These are phyloP conservation scores for Ariopsis seemanni DNA, from an alignment of 2,113 vertebrate species.

Conservation along the genomic window DNA sequence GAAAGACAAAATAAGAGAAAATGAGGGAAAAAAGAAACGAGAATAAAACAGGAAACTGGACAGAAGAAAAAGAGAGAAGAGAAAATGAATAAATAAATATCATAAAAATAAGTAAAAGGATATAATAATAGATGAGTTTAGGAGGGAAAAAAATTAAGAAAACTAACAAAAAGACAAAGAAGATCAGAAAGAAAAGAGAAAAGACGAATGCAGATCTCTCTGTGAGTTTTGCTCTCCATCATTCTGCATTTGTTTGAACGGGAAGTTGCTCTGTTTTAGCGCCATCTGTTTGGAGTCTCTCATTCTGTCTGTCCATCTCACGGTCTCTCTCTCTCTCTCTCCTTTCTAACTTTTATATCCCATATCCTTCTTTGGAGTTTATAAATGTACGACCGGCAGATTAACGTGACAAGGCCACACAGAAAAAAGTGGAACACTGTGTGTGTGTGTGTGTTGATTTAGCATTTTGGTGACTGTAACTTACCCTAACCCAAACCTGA, in stretches of 20 bases:
- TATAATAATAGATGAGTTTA: neutral
- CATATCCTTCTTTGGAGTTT: neutral
- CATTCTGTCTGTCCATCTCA: neutral
- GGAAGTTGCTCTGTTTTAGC: constrained; percentile 58
- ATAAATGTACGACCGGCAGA: neutral
- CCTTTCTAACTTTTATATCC: neutral
- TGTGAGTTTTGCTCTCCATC: constrained; percentile 58
- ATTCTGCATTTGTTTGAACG: constrained; percentile 68
- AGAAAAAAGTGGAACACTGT: neutral
- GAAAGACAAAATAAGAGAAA: too few relatives aligned
- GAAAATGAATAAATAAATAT: too few relatives aligned
- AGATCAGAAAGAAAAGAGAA: neutral
- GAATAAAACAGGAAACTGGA: too few relatives aligned
- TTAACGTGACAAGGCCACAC: neutral
- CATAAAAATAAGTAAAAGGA: too few relatives aligned
- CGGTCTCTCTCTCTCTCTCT: neutral
- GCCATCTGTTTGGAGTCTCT: constrained; percentile 7
- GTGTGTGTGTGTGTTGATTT: neutral
- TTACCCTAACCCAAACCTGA: neutral
- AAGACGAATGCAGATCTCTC: neutral
- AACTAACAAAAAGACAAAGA: neutral
- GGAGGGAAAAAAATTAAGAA: neutral
- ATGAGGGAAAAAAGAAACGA: neutral
- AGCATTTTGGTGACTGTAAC: neutral
- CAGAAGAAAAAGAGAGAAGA: too few relatives aligned